phyloP scores from a whole-genome alignment of 1,140 invertebrate genomes.

The Chelonus insularis region DNA sequence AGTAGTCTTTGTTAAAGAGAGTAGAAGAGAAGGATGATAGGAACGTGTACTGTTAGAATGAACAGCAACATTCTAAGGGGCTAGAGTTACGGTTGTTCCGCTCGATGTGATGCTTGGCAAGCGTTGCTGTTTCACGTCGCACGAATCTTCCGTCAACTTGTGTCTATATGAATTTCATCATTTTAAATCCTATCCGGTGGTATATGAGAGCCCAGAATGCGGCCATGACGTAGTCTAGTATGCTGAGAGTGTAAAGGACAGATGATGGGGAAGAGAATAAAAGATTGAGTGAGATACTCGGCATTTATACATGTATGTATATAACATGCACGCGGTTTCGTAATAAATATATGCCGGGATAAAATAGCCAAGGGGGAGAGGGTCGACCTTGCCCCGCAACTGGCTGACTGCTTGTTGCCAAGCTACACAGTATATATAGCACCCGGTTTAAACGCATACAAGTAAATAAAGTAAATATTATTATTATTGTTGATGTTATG shows the following conservation, averaged over 20 bases:
- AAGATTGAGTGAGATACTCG: conserved; percentile 1
- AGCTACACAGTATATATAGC: conserved; percentile 54
- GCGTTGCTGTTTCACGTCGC: conserved; percentile 7
- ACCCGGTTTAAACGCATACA: conserved; percentile 24
- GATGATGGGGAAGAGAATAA: not conserved
- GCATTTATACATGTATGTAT: conserved; percentile 17
- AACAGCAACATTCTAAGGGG: too few species aligned
- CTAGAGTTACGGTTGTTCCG: conserved; percentile 24
- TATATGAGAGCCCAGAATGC: not conserved
- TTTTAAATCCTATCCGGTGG: too few species aligned
- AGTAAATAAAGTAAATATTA: not conserved
- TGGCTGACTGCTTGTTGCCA: conserved; percentile 54
- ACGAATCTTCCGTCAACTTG: conserved; percentile 6
- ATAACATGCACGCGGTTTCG: conserved; percentile 45
- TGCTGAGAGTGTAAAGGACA: not conserved
- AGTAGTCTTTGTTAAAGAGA: too few species aligned
- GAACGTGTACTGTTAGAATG: too few species aligned
- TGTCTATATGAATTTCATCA: not conserved
- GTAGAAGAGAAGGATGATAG: too few species aligned
- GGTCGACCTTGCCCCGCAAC: conserved; percentile 57
- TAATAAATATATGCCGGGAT: conserved; percentile 56
- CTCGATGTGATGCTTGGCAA: conserved; percentile 19
- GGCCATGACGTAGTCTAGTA: conserved; percentile 1
- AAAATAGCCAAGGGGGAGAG: conserved; percentile 49
- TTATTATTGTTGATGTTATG: too few species aligned